Conservation (phyloP, 2,888 invertebrate genomes). For the Papilio gigon region DNA sequence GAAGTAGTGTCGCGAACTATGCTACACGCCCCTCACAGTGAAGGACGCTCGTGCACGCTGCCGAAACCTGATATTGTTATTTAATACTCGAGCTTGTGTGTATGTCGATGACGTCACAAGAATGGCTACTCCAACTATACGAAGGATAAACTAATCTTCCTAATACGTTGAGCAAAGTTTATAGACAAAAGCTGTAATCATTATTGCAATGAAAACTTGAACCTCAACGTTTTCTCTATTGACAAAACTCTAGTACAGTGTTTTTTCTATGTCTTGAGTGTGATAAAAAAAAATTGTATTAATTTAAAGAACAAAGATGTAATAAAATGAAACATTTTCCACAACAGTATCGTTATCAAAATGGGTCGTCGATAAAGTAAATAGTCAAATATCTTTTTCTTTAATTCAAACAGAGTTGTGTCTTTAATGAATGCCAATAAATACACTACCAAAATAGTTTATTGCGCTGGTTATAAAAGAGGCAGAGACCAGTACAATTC, state of each 20-base stretch:
- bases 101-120: conserved; percentile 9
- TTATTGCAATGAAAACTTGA: background rate
- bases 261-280: too few species aligned
- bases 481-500: background rate
- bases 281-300: too few species aligned
- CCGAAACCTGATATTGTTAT: conserved; percentile 32
- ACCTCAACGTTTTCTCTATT: too few species aligned
- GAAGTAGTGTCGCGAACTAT: conserved; percentile 45
- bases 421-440: background rate
- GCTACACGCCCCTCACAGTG: conserved; percentile 27
- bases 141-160: background rate
- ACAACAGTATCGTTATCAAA: too few species aligned
- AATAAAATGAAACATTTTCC: too few species aligned
- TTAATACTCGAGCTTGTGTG: conserved; percentile 21
- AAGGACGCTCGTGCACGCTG: conserved; percentile 24
- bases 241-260: too few species aligned
- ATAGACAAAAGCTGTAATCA: background rate
- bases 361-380: too few species aligned
- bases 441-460: background rate
- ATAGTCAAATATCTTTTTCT: too few species aligned
- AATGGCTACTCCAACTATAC: conserved; percentile 5
- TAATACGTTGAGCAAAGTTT: background rate
- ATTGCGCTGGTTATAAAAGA: background rate
- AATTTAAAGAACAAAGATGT: too few species aligned
- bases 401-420: too few species aligned